Conservation (phyloP, 2,113 vertebrate genomes). For the Trematocara unimaculatum region DNA sequence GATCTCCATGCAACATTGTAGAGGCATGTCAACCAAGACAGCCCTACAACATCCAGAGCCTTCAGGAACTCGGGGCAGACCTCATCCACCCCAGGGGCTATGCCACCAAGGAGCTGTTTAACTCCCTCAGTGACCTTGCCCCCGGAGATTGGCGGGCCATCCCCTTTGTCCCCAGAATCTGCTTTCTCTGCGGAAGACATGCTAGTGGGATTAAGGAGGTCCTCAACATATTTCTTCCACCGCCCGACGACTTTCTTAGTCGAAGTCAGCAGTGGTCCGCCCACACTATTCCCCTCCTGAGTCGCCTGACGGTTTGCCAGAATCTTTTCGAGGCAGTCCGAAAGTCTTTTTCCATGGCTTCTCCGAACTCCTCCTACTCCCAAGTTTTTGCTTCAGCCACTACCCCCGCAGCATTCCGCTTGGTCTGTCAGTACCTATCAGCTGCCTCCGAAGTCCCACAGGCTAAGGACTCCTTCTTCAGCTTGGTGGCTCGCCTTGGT, state of each 20-base stretch:
- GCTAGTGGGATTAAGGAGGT: background rate
- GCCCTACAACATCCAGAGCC: no score
- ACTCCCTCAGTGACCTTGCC: background rate
- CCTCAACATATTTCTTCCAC: background rate
- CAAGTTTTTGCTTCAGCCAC: no score
- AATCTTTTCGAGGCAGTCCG: background rate
- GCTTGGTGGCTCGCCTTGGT: no score
- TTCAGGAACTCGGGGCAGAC: no score
- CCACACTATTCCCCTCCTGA: background rate
- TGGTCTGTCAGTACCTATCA: no score
- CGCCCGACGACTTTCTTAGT: fast-evolving
- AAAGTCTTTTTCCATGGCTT: background rate
- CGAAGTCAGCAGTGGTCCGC: fast-evolving
- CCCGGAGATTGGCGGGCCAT: background rate
- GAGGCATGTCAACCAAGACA: no score
- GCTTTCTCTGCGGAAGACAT: background rate
- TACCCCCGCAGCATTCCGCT: no score
- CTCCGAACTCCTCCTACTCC: background rate
- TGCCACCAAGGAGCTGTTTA: background rate
- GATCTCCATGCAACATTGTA: no score
- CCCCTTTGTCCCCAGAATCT: background rate
- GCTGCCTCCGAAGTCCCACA: no score
- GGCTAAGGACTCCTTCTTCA: no score
- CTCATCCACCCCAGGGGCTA: background rate
- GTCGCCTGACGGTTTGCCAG: background rate